Evolutionary conservation across 2,888 invertebrate species (phyloP), one percentile per base, ranked within the genome.

Genomic region (Automeris io): DNA sequence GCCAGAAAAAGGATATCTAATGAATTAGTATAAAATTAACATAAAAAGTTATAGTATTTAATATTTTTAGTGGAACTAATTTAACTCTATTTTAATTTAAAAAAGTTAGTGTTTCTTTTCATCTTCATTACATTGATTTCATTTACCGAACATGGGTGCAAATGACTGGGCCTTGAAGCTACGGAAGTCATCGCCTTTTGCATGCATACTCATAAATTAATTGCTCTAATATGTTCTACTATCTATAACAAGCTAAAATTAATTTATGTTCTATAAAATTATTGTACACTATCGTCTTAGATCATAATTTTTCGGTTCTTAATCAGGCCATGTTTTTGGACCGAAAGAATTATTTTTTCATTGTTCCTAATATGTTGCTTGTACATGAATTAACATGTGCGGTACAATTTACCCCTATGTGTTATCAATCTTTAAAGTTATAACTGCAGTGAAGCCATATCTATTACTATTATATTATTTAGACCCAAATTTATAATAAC

Each of bases 171-270:
- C 62, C 58, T 64, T 66, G 59, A 57, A 59, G 54, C 42, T 46
- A 47, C 55, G 58, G 57, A 47, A 55, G 48, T 61, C 62, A 59
- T 58, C 58, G 59, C 46, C 55, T 58, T 51, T 56, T 67, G 65
- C 66, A 71, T 71, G 70, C 56, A 75, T 75, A 72, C 49, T 48
- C 69, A 68, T 76, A 75, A 74, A 76, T 77, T 73, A 71, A 76
- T 77, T 70, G 64, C 51, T 51, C 46, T 40, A 45, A 46, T 55
- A 49, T 46, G 51, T 42, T 37, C 51, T 43, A 43, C 43, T 39
- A 39, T 43, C 46, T 47, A 50, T 55, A 65, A 61, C 61, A 55
- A 54, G 56, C 56, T 43, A 63, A 65, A 73, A 74, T 73, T 57
- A 74, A 78, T 80, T 79, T 78, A 78, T 66, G 71, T 42, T 42